Base-by-base conservation (phyloP, 2,888 invertebrate genomes). In the Pyrrhia umbra region DNA sequence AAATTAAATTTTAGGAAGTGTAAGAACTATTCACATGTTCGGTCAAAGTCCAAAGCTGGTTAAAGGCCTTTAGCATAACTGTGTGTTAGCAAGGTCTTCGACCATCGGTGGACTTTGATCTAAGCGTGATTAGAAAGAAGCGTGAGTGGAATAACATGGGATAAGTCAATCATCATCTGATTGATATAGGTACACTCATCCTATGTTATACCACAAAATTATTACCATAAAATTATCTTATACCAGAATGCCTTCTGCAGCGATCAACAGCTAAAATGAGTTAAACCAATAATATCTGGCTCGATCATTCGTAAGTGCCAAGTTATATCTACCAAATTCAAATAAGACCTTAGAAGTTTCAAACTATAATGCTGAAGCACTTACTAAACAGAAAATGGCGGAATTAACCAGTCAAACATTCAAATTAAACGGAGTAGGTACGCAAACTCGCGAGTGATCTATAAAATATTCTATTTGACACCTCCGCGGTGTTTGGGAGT, bases 401-500 rank as follows among this genome's bases (percentile, higher is more conserved):
- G 43, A 42, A 47, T 47, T 49, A 55, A 15, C 20, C 23, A 45
- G 21, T 15, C 4, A 56, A 46, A 20, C 16, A 51, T 65, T 43
- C 2, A 15, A 55, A 74, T 18, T 43, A 43, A 66, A 42, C 49
- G 18, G 18, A 37, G 10, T 10, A 40, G 46, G 42, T 40, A 54
- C 45, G 27, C 9, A 23, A 43, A 21, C 25, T 23, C 39, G 37
- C 49, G 56, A 42, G 42, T 54, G 39, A 45, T 63, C 77, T 63
- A 59, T 77, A 61, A 77, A 70, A 67, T 68, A 82, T 77, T 80
- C 75, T 39, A 75, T 82, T 80, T 80, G 81, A 66, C 65, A 64
- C 66, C 40, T 58, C 15, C 20, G 55, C 67, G 45, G 42, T 64
- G 59, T 71, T 75, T 64, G 42, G 47, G 60, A 60, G 62, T 57